Conservation (phyloP, 2,797 vertebrate species). For the Ficedula albicollis region DNA sequence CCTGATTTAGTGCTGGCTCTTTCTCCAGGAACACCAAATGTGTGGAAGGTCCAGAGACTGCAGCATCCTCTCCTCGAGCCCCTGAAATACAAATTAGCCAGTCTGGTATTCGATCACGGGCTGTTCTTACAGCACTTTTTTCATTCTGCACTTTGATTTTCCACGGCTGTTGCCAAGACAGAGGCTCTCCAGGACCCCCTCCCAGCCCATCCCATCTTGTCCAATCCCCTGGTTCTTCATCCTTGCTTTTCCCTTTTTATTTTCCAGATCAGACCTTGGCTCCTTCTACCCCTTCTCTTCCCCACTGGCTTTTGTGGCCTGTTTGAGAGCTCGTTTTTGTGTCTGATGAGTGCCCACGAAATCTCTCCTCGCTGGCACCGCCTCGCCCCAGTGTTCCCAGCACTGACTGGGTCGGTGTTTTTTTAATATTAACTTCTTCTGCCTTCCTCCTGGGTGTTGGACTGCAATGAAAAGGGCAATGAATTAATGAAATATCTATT, state of each 20-base stretch:
- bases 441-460: slow-evolving; percentile 20
- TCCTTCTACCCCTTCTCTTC: slow-evolving; percentile 34
- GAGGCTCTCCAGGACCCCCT: slow-evolving; percentile 78
- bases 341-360: neutral
- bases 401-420: neutral
- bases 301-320: slow-evolving; percentile 49
- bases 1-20: slow-evolving; percentile 59
- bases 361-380: neutral
- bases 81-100: slow-evolving; percentile 77
- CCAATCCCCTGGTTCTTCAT: slow-evolving; percentile 51
- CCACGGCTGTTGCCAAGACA: slow-evolving; percentile 75
- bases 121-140: slow-evolving; percentile 69
- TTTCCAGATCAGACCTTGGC: slow-evolving; percentile 68
- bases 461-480: slow-evolving; percentile 19
- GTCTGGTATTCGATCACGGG: slow-evolving; percentile 72
- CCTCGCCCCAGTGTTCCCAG: neutral
- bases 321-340: slow-evolving; percentile 34
- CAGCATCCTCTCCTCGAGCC: slow-evolving; percentile 69
- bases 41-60: slow-evolving; percentile 69
- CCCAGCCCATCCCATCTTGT: slow-evolving; percentile 50
- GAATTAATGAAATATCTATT: slow-evolving; percentile 39
- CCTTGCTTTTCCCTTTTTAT: slow-evolving; percentile 56
- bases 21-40: slow-evolving; percentile 53
- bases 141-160: slow-evolving; percentile 80
- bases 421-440: neutral